phyloP scores from a whole-genome alignment of 2,888 invertebrate species.

The Laothoe populi region DNA sequence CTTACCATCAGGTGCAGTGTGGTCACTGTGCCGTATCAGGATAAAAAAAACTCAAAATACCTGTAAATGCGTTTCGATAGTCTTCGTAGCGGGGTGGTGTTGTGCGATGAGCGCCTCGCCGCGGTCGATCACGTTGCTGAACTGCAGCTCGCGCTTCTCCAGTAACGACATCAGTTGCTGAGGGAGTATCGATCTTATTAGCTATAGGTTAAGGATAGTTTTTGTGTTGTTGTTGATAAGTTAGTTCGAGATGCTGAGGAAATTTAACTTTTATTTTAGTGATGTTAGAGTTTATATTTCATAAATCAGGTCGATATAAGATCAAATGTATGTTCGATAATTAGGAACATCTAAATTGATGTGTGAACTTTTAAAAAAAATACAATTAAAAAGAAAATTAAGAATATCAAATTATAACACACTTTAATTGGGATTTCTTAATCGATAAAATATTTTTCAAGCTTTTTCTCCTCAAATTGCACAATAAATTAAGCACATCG shows the following conservation, averaged over 20 bases:
- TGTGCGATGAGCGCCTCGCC: slow-evolving; percentile 97
- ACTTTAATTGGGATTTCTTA: neutral
- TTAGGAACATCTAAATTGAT: too few species aligned
- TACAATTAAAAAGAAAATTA: too few species aligned
- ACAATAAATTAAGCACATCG: slow-evolving; percentile 25
- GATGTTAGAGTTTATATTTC: too few species aligned
- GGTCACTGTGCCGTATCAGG: too few species aligned
- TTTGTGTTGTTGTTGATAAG: neutral
- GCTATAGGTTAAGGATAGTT: neutral
- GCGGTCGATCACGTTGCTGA: slow-evolving; percentile 97
- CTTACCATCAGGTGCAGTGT: too few species aligned
- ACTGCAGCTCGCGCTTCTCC: slow-evolving; percentile 97
- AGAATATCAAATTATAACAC: neutral
- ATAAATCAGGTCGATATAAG: neutral
- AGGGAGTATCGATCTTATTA: slow-evolving; percentile 42
- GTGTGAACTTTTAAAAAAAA: too few species aligned
- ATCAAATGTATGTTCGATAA: too few species aligned
- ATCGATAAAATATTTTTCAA: neutral
- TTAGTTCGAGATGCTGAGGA: neutral
- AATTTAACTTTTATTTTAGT: neutral
- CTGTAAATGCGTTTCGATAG: slow-evolving; percentile 93
- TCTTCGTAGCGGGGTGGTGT: slow-evolving; percentile 97
- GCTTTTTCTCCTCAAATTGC: neutral
- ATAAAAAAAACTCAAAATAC: slow-evolving; percentile 42
- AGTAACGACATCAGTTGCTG: slow-evolving; percentile 98